Evolutionary conservation across 2,888 invertebrate genomes (phyloP), one percentile per base, ranked within the genome.

Genomic region (Noctuana brunneofusca): DNA sequence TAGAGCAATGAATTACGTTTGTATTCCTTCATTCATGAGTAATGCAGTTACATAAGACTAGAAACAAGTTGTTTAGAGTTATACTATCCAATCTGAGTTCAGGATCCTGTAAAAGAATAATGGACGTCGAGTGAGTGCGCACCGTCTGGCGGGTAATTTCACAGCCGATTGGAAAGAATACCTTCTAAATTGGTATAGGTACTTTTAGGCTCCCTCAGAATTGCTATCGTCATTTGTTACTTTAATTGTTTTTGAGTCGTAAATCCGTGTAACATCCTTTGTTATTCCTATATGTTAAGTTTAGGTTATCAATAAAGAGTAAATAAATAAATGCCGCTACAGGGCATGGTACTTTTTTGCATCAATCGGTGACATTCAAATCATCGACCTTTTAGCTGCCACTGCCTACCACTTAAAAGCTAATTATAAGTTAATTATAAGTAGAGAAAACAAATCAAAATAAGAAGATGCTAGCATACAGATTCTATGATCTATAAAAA

Each of bases 41-140:
- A 6, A 46, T 20, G 9, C 1, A 14, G 6, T 35, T 53, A 3
- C 9, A 32, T 18, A 54, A 54, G 9, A 18, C 6, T 20, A 53
- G 8, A 46, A 43, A 32, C 14, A 16, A 60, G 60, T 60, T 54
- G 59, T 59, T 53, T 43, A 43, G 52, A 43, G 9, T 50, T 30
- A 22, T 32, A 41, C 6, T 53, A 46, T 48, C 60, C 48, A 76
- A 80, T 79, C 74, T 71, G 74, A 75, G 80, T 71, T 74, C 78
- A 75, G 70, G 72, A 73, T 66, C 78, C 78, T 81, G 80, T 77
- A 73, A 79, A 82, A 83, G 80, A 83, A 79, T 81, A 83, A 84
- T 80, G 73, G 73, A 65, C 64, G 69, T 66, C 73, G 74, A 74
- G 71, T 72, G 74, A 78, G 66, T 74, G 75, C 74, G 73, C 75